phyloP scores from a whole-genome alignment of 2,888 invertebrate genomes.

The Selenia dentaria region DNA sequence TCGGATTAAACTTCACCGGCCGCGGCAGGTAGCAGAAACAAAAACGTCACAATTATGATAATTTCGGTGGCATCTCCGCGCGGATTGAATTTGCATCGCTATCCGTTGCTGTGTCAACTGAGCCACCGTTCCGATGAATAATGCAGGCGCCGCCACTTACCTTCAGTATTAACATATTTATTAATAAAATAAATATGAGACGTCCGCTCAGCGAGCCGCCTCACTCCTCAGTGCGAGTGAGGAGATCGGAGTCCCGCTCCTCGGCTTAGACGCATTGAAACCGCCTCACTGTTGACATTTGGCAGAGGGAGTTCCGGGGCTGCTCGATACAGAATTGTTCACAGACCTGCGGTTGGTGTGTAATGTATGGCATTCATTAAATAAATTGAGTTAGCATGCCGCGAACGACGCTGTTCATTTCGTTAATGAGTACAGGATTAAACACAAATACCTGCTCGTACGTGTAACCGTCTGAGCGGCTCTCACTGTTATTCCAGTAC shows the following conservation, averaged over 20 bases:
- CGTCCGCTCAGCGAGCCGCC: constrained; percentile 56
- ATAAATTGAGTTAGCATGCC: constrained; percentile 75
- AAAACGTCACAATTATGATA: constrained; percentile 84
- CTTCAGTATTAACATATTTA: constrained; percentile 82
- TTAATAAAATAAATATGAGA: constrained; percentile 83
- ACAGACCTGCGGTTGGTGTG: constrained; percentile 57
- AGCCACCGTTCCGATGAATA: constrained; percentile 78
- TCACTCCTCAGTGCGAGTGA: constrained; percentile 6
- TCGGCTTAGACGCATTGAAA: background rate
- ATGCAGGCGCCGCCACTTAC: constrained; percentile 80
- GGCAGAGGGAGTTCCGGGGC: constrained; percentile 61
- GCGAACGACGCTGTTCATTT: constrained; percentile 72
- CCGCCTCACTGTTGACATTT: constrained; percentile 62
- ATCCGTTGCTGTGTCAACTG: constrained; percentile 82
- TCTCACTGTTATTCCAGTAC: constrained; percentile 38
- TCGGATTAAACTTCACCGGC: constrained; percentile 77
- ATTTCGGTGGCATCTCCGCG: constrained; percentile 74
- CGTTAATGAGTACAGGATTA: constrained; percentile 74
- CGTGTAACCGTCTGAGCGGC: constrained; percentile 31
- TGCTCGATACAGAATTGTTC: constrained; percentile 69
- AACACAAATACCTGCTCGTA: constrained; percentile 61
- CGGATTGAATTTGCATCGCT: constrained; percentile 83
- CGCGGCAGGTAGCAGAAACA: constrained; percentile 78
- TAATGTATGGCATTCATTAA: constrained; percentile 82
- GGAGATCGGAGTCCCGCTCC: constrained; percentile 14